Conservation (phyloP, 2,888 invertebrate genomes). For the Pandemis heparana region DNA sequence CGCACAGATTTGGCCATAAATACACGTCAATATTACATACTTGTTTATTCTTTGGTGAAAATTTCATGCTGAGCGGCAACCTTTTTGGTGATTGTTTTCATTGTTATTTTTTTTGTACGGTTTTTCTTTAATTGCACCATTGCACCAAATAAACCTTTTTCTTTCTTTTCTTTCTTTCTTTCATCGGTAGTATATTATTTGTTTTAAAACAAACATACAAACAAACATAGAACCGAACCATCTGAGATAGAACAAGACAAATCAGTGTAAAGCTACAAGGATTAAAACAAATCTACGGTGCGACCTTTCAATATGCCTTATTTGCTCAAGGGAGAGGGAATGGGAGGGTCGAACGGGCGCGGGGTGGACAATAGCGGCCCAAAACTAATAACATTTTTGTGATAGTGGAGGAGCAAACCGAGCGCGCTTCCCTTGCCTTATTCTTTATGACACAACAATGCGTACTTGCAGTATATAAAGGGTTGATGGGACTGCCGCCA, state of each 20-base stretch:
- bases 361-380: slow-evolving; percentile 79
- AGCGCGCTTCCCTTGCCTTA: slow-evolving; percentile 69
- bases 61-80: too few relatives aligned
- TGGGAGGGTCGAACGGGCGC: slow-evolving; percentile 67
- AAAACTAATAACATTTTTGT: slow-evolving; percentile 85
- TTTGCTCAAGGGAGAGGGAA: slow-evolving; percentile 58
- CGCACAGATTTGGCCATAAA: slow-evolving; percentile 3
- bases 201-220: not conserved
- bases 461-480: slow-evolving; percentile 76
- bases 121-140: too few relatives aligned
- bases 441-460: slow-evolving; percentile 78
- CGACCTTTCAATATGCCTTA: slow-evolving; percentile 66
- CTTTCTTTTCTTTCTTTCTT: too few relatives aligned
- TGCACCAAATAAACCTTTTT: too few relatives aligned
- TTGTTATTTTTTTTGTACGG: too few relatives aligned
- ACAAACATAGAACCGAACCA: not conserved
- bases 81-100: too few relatives aligned
- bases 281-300: slow-evolving; percentile 48
- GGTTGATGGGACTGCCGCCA: slow-evolving; percentile 62
- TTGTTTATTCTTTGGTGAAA: not conserved
- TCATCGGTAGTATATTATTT: not conserved
- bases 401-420: slow-evolving; percentile 75
- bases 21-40: not conserved
- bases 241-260: slow-evolving; percentile 18
- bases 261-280: slow-evolving; percentile 42